These are phyloP conservation scores for Callyntrura guangdongensis DNA, from an alignment of 2,888 invertebrate species.

Conservation along the genomic window DNA sequence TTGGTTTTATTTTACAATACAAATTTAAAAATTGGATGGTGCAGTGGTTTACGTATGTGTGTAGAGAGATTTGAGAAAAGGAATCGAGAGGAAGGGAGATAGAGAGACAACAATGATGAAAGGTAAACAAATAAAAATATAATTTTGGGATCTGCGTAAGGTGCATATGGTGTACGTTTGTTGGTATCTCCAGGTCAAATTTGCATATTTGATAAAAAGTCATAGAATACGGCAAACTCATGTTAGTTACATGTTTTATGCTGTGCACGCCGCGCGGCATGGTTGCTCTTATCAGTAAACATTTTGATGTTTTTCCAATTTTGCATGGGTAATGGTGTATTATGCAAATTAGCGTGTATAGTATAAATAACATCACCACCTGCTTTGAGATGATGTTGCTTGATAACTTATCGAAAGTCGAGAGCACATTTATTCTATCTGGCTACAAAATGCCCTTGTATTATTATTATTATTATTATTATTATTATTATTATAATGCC, in stretches of 20 bases:
- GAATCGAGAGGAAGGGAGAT: neutral
- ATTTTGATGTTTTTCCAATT: slow-evolving; percentile 12
- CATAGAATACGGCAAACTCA: neutral
- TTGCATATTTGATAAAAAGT: slow-evolving; percentile 43
- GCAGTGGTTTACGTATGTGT: neutral
- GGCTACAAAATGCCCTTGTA: neutral
- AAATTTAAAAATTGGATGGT: neutral
- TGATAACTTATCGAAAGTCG: slow-evolving; percentile 48
- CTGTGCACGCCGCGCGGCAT: neutral
- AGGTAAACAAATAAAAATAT: slow-evolving; percentile 34
- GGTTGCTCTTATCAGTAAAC: slow-evolving; percentile 3
- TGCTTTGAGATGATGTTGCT: neutral
- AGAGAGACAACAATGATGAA: slow-evolving; percentile 25
- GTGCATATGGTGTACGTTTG: slow-evolving; percentile 1
- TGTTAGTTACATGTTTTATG: neutral
- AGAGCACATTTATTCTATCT: slow-evolving; percentile 35
- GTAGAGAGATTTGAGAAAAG: neutral
- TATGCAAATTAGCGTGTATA: slow-evolving; percentile 49
- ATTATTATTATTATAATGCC: neutral
- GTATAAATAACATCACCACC: neutral
- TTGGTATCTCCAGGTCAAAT: neutral
- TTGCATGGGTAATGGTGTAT: slow-evolving; percentile 37
- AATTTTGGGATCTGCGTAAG: slow-evolving; percentile 15
- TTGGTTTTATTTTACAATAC: neutral
- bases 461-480: neutral